phyloP scores from a whole-genome alignment of 2,888 invertebrate genomes.

The Drosophila neonasuta region DNA sequence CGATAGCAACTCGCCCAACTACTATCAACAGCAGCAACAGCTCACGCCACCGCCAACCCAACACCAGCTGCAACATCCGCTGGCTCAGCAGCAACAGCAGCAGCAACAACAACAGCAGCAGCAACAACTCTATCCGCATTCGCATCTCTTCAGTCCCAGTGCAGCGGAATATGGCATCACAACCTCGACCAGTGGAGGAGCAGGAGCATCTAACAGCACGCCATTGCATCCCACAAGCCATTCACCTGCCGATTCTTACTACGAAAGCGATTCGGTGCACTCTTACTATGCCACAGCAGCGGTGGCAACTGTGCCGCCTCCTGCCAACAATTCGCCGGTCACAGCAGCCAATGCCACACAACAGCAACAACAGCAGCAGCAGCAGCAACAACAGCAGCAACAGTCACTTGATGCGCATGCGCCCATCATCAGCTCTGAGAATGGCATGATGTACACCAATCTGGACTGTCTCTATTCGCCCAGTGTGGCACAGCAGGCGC shows the following conservation, averaged over 20 bases:
- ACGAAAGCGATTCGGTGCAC: conserved; percentile 81
- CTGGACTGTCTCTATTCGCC: conserved; percentile 88
- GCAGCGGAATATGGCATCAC: conserved; percentile 82
- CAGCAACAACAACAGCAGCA: conserved; percentile 52
- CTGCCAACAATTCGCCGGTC: conserved; percentile 74
- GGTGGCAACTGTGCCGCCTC: conserved; percentile 75
- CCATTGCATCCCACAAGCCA: conserved; percentile 80
- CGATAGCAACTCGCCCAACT: conserved; percentile 74
- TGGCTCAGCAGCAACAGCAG: conserved; percentile 47
- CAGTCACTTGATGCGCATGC: conserved; percentile 79
- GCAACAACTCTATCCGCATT: conserved; percentile 78
- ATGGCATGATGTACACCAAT: conserved; percentile 94
- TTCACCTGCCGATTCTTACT: conserved; percentile 81
- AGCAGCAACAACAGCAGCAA: conserved; percentile 47
- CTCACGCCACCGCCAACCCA: conserved; percentile 69
- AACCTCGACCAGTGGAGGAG: conserved; percentile 63
- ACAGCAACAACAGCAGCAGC: conserved; percentile 56
- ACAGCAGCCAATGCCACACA: conserved; percentile 68
- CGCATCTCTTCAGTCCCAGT: conserved; percentile 82
- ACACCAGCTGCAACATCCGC: conserved; percentile 61
- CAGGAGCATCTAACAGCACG: conserved; percentile 65
- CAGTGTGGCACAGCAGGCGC: conserved; percentile 51
- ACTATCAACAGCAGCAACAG: conserved; percentile 70
- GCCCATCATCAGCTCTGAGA: conserved; percentile 91
- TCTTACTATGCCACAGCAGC: conserved; percentile 80